Base-by-base conservation (phyloP, 2,888 invertebrate genomes). In the Watsonalla binaria region DNA sequence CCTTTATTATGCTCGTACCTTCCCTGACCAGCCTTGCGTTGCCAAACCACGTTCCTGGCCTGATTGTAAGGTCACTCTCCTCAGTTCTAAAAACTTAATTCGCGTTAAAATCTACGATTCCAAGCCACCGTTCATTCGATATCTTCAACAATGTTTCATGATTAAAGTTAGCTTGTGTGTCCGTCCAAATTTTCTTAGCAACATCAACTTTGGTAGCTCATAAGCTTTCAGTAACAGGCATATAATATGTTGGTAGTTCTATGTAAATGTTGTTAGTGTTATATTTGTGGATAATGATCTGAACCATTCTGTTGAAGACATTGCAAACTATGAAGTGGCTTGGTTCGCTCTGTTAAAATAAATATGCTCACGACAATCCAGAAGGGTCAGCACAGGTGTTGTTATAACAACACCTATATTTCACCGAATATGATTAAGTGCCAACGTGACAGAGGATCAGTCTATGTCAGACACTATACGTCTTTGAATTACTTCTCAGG, bases 181-280 rank as follows among this genome's bases (percentile, higher is more conserved):
- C 68, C 68, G 67, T 6, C 59, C 37, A 7, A 48, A 45, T 45
- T 50, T 54, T 53, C 51, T 51, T 15, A n/a, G n/a, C n/a, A n/a
- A n/a, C 55, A 53, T 47, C n/a, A 33, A 60, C 46, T 33, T 54
- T 57, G 5, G 11, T 5, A 42, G 42, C 9, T 5, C 5, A 37
- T 37, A 37, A 9, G 37, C 37, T 8, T 37, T 37, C 11, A 5
- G 42, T 42, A 5, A 65, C 54, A 34, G 72, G 73, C 47, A 52
- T 52, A 45, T 68, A 73, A 46, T 71, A 73, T 15, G 64, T 67
- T 5, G 73, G 74, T 51, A 75, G 58, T 51, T 73, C 66, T 35
- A 75, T 58, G 47, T 66, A 55, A 48, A 74, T 61, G 6, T 57
- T 55, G 47, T 59, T 60, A 0, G 65, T 63, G n/a, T 70, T 70